Conservation (phyloP, 53 echinoderm and acorn worm species). For the Paracentrotus lividus region DNA sequence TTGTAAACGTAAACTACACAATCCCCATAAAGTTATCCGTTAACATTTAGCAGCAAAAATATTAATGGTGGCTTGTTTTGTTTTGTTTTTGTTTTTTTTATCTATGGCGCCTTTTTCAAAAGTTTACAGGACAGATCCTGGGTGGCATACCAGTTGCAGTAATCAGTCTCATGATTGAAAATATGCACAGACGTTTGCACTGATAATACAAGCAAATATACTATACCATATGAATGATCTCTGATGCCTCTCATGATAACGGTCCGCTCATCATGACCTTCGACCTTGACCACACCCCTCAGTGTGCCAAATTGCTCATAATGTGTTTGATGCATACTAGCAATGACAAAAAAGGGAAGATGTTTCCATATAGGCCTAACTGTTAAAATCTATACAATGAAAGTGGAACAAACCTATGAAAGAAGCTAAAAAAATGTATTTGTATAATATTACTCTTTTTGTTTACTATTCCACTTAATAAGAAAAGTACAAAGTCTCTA, state of each 20-base stretch:
- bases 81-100: too few relatives aligned
- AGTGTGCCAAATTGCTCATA: constrained; percentile 84
- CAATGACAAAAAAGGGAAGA: background rate
- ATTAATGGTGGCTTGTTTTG: too few relatives aligned
- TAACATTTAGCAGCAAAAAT: too few relatives aligned
- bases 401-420: background rate
- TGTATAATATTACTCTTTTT: background rate
- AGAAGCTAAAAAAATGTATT: background rate
- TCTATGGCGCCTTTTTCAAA: too few relatives aligned
- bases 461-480: too few relatives aligned
- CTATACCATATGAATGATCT: constrained; percentile 76
- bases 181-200: background rate
- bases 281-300: constrained; percentile 75
- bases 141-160: too few relatives aligned
- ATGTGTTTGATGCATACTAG: constrained; percentile 67
- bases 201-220: background rate
- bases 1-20: too few relatives aligned
- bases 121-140: too few relatives aligned
- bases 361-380: background rate
- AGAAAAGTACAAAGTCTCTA: too few relatives aligned
- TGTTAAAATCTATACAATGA: background rate
- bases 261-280: constrained; percentile 75
- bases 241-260: constrained; percentile 78
- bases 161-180: too few relatives aligned
- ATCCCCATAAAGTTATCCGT: too few relatives aligned